Base-by-base conservation (phyloP, 2,888 invertebrate species). In the Escarpia spicata region DNA sequence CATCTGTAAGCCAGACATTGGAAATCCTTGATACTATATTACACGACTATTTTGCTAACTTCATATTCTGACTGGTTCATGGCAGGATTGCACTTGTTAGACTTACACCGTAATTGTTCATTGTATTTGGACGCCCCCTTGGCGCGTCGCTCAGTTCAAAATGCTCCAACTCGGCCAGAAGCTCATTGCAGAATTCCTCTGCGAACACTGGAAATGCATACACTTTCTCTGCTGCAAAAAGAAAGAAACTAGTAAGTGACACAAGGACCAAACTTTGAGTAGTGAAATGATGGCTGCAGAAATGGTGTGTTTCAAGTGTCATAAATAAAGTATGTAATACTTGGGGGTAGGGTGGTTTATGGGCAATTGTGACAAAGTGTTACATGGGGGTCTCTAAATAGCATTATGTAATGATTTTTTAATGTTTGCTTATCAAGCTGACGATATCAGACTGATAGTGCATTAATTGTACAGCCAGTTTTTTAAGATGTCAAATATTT, bases 101-200 rank as follows among this genome's bases (percentile, higher is more conserved):
- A 93, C 95, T 94, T 95, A 97, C 96, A 92, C 97, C 97, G 95
- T 96, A 96, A 58, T 95, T 95, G 93, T 97, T 97, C 97, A 97
- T 97, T 4, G 96, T 96, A 94, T 97, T 97, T 58, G 97, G 97
- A 75, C 96, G 95, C 90, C 96, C 96, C 94, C 96, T 96, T 3
- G 96, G 96, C 91, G 96, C 94, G 91, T 95, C 94, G 91, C 96
- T 95, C 3, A 95, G 94, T 93, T 96, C 96, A 95, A 97, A 97
- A 94, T 96, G 93, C 37, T 94, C 93, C n/a, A 97, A 92, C 94
- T 97, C 97, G 92, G 96, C 95, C 12, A 96, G 92, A 37, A 97
- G 94, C 92, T 94, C 92, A 0, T 93, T 26, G 94, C 97, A 97
- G 94, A 97, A 97, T 58, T 96, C 95, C 52, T 93, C 75, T 2